Base-by-base conservation (phyloP, 2,888 invertebrate species). In the Eudasyphora cyanicolor region DNA sequence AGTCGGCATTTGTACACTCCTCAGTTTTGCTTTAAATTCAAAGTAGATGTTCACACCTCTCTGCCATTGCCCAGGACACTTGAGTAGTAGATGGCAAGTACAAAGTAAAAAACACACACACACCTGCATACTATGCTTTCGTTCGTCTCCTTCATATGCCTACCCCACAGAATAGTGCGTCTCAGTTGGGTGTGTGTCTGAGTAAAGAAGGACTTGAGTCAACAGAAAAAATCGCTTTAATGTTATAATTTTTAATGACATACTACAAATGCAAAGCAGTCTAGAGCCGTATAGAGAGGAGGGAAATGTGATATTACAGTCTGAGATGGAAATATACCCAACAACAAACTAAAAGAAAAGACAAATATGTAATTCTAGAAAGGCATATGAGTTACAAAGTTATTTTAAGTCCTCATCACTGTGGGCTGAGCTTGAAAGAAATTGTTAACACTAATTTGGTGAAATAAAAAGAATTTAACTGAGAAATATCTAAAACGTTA, bases 241-340 rank as follows among this genome's bases (percentile, higher is more conserved):
- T 80, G 70, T 83, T 83, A 64, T 83, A 77, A 83, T 78, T 78
- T 83, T 83, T 83, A 80, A 83, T 83, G 83, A 80, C 83, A 80
- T 80, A 75, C 82, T 79, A 73, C 83, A 75, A 62, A 64, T 77
- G 77, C 70, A 75, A 69, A 67, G 21, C 64, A 70, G 14, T 6
- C 12, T 45, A 45, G 21, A 62, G 57, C 67, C 80, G 8, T 54
- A 24, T 2, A 21, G 38, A 38, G 17, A 64, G 8, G 19, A 60
- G 14, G 60, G 17, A 60, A 60, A 64, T 69, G 74, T 78, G 57
- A 12, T 17, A n/a, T n/a, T n/a, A n/a, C n/a, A n/a, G n/a, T n/a
- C n/a, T n/a, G n/a, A n/a, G n/a, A n/a, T n/a, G n/a, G n/a, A n/a
- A n/a, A n/a, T n/a, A n/a, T 38, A 1, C 38, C 8, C 6, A 38